These are phyloP conservation scores for Steinernema carpocapsae DNA, from an alignment of 2,888 invertebrate genomes.

Conservation along the genomic window DNA sequence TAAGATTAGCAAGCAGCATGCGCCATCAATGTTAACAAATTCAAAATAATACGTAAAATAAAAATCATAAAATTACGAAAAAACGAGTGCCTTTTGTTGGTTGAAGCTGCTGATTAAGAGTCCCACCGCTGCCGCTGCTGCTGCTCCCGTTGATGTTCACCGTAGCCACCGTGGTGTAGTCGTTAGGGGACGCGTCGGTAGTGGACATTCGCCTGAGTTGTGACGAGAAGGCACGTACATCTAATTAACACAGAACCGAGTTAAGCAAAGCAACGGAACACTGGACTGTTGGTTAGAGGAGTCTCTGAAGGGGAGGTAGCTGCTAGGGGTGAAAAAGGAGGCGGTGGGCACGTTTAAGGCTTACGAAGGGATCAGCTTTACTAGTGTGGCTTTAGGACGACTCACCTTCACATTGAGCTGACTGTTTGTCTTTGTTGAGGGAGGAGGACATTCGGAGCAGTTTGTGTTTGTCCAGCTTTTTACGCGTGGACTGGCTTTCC, in stretches of 20 bases:
- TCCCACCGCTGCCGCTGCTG: neutral
- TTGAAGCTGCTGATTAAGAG: neutral
- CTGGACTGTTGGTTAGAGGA: neutral
- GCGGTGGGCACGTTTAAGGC: no score
- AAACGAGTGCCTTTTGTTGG: constrained; percentile 25
- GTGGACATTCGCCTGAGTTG: constrained; percentile 45
- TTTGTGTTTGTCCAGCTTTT: constrained; percentile 58
- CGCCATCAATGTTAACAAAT: no score
- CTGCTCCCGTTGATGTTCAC: constrained; percentile 38
- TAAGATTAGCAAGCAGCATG: constrained; percentile 24
- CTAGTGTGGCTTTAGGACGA: no score
- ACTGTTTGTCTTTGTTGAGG: constrained; percentile 52
- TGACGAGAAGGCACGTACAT: constrained; percentile 53
- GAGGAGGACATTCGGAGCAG: constrained; percentile 63
- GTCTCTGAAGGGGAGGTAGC: neutral
- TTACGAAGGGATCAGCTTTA: no score
- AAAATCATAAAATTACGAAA: no score
- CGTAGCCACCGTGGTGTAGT: constrained; percentile 35
- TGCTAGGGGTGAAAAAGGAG: neutral
- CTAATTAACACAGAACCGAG: constrained; percentile 37
- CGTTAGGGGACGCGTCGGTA: constrained; percentile 36
- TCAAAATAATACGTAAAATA: no score
- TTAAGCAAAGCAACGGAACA: constrained; percentile 2
- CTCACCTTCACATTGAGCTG: constrained; percentile 51
- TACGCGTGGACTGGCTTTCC: constrained; percentile 47